These are phyloP conservation scores for Varanus komodoensis DNA, from an alignment of 2,113 vertebrate species.

Conservation along the genomic window DNA sequence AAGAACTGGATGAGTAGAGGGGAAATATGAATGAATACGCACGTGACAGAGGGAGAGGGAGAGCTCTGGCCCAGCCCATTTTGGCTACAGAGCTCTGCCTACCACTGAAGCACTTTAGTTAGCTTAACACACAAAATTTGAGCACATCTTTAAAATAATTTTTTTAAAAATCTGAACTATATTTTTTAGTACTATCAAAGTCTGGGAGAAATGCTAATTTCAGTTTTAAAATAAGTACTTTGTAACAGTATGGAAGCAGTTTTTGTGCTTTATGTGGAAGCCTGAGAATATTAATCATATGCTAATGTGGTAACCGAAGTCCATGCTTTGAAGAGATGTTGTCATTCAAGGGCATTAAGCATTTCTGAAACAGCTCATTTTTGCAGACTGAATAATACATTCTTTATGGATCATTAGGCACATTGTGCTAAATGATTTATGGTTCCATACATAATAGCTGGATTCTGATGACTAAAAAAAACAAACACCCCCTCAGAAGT, in stretches of 20 bases:
- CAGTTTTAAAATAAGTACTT: constrained; percentile 9
- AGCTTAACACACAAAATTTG: background rate
- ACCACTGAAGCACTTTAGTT: background rate
- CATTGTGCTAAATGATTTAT: background rate
- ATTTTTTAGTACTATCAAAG: background rate
- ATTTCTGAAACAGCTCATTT: background rate
- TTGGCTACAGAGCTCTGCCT: too few relatives aligned
- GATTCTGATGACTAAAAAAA: constrained; percentile 23
- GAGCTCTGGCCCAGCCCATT: too few relatives aligned
- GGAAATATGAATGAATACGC: too few relatives aligned
- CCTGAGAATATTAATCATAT: background rate
- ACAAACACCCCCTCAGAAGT: background rate
- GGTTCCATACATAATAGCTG: constrained; percentile 12
- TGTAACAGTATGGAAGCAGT: background rate
- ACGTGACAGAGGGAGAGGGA: too few relatives aligned
- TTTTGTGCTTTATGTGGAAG: background rate
- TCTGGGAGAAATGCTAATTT: background rate
- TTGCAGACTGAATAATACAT: constrained; percentile 21
- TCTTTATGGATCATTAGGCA: constrained; percentile 10
- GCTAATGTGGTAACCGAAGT: constrained; percentile 13
- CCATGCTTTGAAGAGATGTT: constrained; percentile 18
- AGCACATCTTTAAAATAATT: background rate
- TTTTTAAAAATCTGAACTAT: background rate
- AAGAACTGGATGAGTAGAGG: too few relatives aligned
- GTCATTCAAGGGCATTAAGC: constrained; percentile 22